Base-by-base conservation (phyloP, 37 sponge, comb jelly and placozoan genomes). In the Aphrocallistes beatrix region DNA sequence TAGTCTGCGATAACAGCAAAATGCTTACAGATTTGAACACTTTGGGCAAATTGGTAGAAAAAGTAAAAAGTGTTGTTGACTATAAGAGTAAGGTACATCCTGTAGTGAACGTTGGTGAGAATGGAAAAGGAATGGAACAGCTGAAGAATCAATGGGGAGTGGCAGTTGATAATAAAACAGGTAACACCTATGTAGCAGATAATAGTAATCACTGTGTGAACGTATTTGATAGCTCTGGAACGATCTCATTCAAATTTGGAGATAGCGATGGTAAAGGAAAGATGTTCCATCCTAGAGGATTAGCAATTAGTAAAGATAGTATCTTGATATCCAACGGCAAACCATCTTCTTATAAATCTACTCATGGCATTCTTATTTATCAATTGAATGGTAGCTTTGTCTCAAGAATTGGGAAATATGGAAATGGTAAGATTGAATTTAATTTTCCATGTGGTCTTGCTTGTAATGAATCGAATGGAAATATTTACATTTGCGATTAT, bases 161-260 rank as follows among this genome's bases (percentile, higher is more conserved):
- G 8, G n/a, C 25, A 19, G 34, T 60, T 28, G 75, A 60, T 60
- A 60, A 60, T 28, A 21, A 60, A 60, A 60, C 75, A 32, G 75
- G 75, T 25, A 60, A 60, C n/a, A 60, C n/a, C n/a, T 60, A 60
- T 13, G 21, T 60, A 60, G 75, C 75, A 60, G 75, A 60, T 60
- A 19, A 60, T 25, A 6, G 75, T 21, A 60, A 60, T 60, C 8
- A 60, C 34, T 60, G 75, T 60, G 75, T 60, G 8, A 60, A 60
- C 10, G 75, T 60, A 28, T 60, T 60, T 13, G 75, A 60, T 28
- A 60, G 75, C n/a, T 25, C 75, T 60, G 75, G 32, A 3, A 60
- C 10, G 75, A 25, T 25, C n/a, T 60, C n/a, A 13, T 60, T 60
- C 8, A 60, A 60, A 60, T 60, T 60, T 28, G 75, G 75, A 60